Base-by-base conservation (phyloP, 1,140 invertebrate species). In the Medauroidea extradentata region DNA sequence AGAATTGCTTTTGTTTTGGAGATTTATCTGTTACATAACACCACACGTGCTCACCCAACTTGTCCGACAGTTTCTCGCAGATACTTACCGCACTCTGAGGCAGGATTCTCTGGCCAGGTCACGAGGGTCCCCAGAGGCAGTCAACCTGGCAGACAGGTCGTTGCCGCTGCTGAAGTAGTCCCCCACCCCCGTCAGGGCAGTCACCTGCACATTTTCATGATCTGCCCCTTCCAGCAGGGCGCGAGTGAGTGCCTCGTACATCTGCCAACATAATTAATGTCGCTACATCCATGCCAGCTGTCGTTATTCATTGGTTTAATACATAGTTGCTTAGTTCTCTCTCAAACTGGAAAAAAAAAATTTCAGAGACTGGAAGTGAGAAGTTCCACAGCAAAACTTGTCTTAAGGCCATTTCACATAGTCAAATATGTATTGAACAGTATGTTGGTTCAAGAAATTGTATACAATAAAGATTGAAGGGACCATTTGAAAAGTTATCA, bases 81-180 rank as follows among this genome's bases (percentile, higher is more conserved):
- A n/a, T n/a, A 13, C 48, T 25, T 24, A 49, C 48, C 48, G 18
- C 13, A 49, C 3, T 23, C 18, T 5, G 29, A 34, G 29, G 29
- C 29, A 34, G 11, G 29, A 4, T 11, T 34, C 29, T 4, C 11
- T 4, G 4, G 29, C 29, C 11, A 11, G 11, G 5, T 7, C 11
- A 11, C 29, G 29, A 4, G 29, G 29, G 43, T 77, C 68, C 11
- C 69, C 72, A 7, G 66, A 60, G 27, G 76, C 62, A 58, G 72
- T 72, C 11, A 71, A 66, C 67, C 82, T 81, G 63, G 79, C 81
- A 43, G 68, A 69, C n/a, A 97, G 74, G 72, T 97, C 93, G 81
- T 92, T 96, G 21, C 94, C 95, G 75, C 90, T 91, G 58, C 85
- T 88, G 69, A 86, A 97, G 71, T 85, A 93, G 53, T 89, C 81